phyloP scores from a whole-genome alignment of 2,797 vertebrate genomes.

The Dromococcyx pavoninus region DNA sequence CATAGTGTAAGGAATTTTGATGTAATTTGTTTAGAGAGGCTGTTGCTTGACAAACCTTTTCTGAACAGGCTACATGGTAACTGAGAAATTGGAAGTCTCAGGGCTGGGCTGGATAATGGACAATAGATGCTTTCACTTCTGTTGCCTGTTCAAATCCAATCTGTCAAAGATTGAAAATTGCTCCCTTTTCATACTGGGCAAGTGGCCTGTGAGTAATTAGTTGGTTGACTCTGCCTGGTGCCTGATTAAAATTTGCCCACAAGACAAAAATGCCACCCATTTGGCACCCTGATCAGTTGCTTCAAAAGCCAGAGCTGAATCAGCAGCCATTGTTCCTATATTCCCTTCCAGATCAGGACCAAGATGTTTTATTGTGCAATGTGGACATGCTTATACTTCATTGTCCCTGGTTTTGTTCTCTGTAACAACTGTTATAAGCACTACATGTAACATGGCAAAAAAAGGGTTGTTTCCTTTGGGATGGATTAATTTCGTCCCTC shows the following conservation, averaged over 20 bases:
- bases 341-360: neutral
- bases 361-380: neutral
- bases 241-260: slow-evolving; percentile 20
- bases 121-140: slow-evolving; percentile 58
- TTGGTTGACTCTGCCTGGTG: slow-evolving; percentile 28
- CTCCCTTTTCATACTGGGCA: slow-evolving; percentile 33
- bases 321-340: neutral
- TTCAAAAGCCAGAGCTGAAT: slow-evolving; percentile 4
- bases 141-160: slow-evolving; percentile 17
- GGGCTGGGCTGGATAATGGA: neutral
- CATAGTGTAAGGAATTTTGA: slow-evolving; percentile 14
- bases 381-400: neutral
- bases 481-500: neutral
- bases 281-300: neutral
- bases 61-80: neutral
- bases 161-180: slow-evolving; percentile 18
- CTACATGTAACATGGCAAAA: neutral
- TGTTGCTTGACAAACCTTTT: slow-evolving; percentile 47
- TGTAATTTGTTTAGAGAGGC: slow-evolving; percentile 42
- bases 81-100: neutral
- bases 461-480: neutral
- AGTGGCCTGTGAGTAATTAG: slow-evolving; percentile 27
- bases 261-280: neutral
- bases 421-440: neutral
- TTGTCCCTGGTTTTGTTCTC: neutral